Evolutionary conservation across 2,888 invertebrate species (phyloP).

Genomic region (Eristalis intricaria): DNA sequence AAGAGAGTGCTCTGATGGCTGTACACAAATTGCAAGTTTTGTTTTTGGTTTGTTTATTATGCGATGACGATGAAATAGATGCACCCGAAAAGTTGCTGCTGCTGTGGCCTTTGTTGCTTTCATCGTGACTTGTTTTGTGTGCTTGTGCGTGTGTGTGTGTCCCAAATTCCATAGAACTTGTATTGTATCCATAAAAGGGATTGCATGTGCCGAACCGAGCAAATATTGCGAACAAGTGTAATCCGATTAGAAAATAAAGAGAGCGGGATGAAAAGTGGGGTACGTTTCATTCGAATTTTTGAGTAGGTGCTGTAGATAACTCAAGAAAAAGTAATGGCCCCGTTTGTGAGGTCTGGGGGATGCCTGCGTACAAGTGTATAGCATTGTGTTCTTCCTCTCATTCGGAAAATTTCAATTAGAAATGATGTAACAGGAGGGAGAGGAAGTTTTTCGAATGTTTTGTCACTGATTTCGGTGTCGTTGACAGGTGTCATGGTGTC

Average conservation of each 20-base stretch:
- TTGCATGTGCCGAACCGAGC: not conserved
- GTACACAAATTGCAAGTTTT: not conserved
- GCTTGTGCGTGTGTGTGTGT: not conserved
- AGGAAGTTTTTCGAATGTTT: not conserved
- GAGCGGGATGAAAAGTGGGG: not conserved
- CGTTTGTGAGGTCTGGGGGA: not conserved
- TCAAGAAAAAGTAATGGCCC: not conserved
- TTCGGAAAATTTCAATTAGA: not conserved
- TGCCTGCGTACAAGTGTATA: not conserved
- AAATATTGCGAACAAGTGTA: constrained; percentile 12
- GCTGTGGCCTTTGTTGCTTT: not conserved
- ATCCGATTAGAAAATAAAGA: constrained; percentile 31
- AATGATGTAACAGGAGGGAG: not conserved
- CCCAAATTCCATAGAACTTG: not conserved
- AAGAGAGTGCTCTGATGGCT: not conserved
- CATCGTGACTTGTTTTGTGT: not conserved
- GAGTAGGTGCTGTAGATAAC: not conserved
- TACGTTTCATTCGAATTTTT: not conserved
- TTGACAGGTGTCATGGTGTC: not conserved
- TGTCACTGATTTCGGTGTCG: not conserved
- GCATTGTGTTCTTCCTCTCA: not conserved
- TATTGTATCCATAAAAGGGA: constrained; percentile 6
- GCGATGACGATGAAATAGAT: not conserved
- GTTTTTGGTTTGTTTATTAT: not conserved
- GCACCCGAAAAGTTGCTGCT: not conserved